phyloP scores from a whole-genome alignment of 2,113 vertebrate species.

The Pygoscelis adeliae region DNA sequence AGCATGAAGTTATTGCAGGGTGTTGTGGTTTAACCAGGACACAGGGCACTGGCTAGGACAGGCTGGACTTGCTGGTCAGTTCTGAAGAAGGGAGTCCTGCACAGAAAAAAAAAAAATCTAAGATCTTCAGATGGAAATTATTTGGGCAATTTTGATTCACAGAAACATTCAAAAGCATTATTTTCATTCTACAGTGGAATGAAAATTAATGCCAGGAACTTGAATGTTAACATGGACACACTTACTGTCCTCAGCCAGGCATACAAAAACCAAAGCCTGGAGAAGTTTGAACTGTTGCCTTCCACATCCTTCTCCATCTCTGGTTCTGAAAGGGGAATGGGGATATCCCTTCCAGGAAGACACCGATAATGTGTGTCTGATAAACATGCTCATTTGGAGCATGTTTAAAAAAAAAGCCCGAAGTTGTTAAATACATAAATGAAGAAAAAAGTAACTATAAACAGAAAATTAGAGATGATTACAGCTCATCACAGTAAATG shows the following conservation, averaged over 20 bases:
- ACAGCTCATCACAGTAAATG: not conserved
- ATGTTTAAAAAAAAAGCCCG: not conserved
- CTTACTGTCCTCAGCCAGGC: not conserved
- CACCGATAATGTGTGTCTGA: not conserved
- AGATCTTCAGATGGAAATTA: not conserved
- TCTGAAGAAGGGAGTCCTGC: not conserved
- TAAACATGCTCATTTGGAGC: not conserved
- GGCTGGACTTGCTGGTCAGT: not conserved
- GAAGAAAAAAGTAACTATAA: not conserved
- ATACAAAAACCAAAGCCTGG: not conserved
- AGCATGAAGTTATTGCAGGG: not conserved
- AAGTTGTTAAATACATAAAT: not conserved
- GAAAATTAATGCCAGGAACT: not conserved
- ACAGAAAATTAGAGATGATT: not conserved
- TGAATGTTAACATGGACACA: not conserved
- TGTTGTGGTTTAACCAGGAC: too few species aligned
- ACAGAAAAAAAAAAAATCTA: too few species aligned
- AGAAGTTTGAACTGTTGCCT: not conserved
- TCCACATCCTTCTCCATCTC: not conserved
- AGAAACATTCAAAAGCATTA: not conserved
- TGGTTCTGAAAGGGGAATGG: not conserved
- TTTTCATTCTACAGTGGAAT: not conserved
- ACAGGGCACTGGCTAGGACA: not conserved
- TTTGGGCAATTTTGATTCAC: not conserved
- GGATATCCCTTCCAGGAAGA: not conserved